Percentiles rank a stretch among this genome's conserved stretches.
phyloP scores from a whole-genome alignment of 1,140 invertebrate species.

The Caerostris darwini region DNA sequence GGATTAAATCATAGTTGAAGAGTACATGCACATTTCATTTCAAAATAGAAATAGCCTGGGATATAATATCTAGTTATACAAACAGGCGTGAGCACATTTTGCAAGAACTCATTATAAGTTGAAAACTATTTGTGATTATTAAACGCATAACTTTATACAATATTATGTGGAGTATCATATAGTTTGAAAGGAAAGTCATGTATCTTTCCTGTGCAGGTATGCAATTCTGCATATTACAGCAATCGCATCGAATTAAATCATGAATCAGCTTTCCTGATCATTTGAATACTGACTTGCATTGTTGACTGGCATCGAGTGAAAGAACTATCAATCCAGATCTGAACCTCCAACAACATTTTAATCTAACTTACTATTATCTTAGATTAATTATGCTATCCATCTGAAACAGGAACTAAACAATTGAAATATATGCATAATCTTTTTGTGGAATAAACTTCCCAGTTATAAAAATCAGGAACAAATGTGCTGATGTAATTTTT shows the following conservation, averaged over 20 bases:
- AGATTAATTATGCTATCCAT: not conserved
- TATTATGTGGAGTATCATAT: not conserved
- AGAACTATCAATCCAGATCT: too few relatives aligned
- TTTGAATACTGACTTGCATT: not conserved
- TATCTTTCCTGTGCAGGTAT: not conserved
- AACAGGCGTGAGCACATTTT: not conserved
- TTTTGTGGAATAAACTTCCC: not conserved
- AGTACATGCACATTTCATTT: slow-evolving; percentile 19
- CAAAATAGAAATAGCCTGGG: not conserved
- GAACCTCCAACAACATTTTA: not conserved
- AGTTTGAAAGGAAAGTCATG: slow-evolving; percentile 11
- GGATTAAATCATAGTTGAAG: slow-evolving; percentile 36
- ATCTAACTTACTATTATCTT: not conserved
- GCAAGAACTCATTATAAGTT: not conserved
- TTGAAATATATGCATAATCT: not conserved
- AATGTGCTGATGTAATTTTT: not conserved
- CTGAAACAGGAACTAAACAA: slow-evolving; percentile 10
- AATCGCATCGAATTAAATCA: not conserved
- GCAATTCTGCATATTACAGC: not conserved
- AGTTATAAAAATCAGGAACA: slow-evolving; percentile 12
- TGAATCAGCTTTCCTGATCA: not conserved
- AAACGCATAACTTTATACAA: not conserved
- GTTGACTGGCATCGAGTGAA: not conserved
- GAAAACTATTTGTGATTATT: slow-evolving; percentile 14
- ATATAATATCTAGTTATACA: not conserved